Conservation (phyloP, 2,113 vertebrate genomes). For the Ptilorrhoa leucosticta region DNA sequence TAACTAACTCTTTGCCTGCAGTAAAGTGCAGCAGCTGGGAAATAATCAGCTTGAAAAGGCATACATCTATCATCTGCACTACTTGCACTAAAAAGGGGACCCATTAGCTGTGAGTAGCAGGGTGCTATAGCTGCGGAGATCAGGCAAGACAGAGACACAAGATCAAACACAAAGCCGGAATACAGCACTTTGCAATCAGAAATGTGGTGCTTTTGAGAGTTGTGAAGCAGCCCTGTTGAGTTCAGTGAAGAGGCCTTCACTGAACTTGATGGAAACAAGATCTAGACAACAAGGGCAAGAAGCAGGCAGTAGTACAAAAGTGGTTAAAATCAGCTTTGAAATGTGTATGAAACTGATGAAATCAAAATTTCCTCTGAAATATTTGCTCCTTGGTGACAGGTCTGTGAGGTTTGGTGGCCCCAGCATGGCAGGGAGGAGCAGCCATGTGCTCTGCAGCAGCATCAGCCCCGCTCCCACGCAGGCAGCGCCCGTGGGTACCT, state of each 20-base stretch:
- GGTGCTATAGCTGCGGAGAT: background rate
- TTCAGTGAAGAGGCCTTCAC: background rate
- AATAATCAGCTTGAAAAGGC: background rate
- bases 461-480: fast-evolving
- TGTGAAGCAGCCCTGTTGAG: background rate
- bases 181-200: background rate
- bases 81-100: background rate
- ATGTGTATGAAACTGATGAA: background rate
- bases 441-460: background rate
- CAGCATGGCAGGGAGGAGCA: background rate
- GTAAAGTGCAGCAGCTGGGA: background rate
- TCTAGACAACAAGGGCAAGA: background rate
- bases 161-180: background rate
- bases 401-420: background rate
- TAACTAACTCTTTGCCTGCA: background rate
- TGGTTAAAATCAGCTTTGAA: background rate
- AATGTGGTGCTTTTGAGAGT: background rate
- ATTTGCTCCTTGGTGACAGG: background rate
- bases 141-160: background rate
- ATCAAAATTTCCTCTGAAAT: background rate
- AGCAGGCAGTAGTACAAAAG: background rate
- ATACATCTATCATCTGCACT: background rate
- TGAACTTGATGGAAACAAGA: background rate
- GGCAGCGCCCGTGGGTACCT: fast-evolving
- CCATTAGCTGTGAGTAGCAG: background rate